Evolutionary conservation across 2,113 vertebrate species (phyloP), one percentile per base, ranked within the genome.

Genomic region (Aphyosemion australe): DNA sequence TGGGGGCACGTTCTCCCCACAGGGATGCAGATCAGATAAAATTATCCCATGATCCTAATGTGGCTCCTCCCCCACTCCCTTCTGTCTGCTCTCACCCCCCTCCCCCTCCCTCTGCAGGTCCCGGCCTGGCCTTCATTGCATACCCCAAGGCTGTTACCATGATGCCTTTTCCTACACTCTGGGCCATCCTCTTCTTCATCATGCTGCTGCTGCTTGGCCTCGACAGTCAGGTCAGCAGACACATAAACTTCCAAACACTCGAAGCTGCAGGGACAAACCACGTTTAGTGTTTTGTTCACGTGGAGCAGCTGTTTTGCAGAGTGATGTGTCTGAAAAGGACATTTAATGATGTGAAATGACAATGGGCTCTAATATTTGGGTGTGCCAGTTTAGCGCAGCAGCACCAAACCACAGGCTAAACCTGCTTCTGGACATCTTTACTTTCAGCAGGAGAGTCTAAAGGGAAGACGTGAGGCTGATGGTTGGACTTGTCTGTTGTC

Each of bases 161-260:
- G 97, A 99, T 99, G 97, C 97, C 97, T 4, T 91, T 98, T 80
- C 97, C 97, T 83, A 97, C 95, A 9, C 93, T 97, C 90, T 99
- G 97, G 97, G 96, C 97, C 69, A 90, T 99, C 68, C 96, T 99
- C 49, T 99, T 99, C 92, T 99, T 99, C 91, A 93, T 99, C 78
- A 99, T 99, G 97, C 95, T 99, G 92, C 94, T 99, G 90, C 94
- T 99, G 92, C 94, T 99, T 92, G 97, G 97, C 92, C 95, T 99
- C 92, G 97, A 99, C 93, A 99, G 97, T 94, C 97, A 99, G 97
- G 97, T 99, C 11, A 58, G 95, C 84, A 15, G 4, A 57, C 37
- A 41, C 14, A 26, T 37, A 12, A 16, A 48, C 61, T 12, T n/a
- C 9, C 34, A 60, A 49, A 53, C 61, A 26, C 13, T 0, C 1